Conservation (phyloP, 1,140 invertebrate genomes). For the Protaetia brevitarsis region DNA sequence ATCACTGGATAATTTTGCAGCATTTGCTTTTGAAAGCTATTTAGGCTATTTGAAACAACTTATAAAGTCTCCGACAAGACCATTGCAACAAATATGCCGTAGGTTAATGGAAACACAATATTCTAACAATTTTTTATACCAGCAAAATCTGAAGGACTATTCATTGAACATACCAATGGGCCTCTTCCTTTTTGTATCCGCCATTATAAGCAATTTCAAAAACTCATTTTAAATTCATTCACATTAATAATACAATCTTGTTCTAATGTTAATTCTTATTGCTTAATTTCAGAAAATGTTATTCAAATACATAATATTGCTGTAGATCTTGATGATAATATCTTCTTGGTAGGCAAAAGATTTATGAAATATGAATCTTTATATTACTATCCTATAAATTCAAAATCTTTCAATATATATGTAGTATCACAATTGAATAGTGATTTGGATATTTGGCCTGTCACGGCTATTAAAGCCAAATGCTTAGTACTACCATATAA, state of each 20-base stretch:
- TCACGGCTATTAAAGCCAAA: background rate
- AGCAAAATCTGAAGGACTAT: too few relatives aligned
- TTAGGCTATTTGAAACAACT: background rate
- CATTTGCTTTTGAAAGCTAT: background rate
- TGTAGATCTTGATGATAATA: too few relatives aligned
- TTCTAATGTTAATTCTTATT: too few relatives aligned
- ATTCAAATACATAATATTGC: too few relatives aligned
- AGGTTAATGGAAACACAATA: background rate
- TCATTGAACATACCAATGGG: too few relatives aligned
- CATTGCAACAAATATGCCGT: background rate
- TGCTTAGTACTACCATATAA: background rate
- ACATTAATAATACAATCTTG: too few relatives aligned
- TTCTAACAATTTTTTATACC: too few relatives aligned
- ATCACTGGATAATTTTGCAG: background rate
- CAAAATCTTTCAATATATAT: constrained; percentile 9
- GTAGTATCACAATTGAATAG: background rate
- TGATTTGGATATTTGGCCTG: constrained; percentile 11
- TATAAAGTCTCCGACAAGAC: background rate
- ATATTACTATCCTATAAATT: constrained; percentile 13
- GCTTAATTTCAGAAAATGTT: too few relatives aligned
- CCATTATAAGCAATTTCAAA: too few relatives aligned
- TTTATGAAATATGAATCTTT: background rate
- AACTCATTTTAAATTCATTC: too few relatives aligned
- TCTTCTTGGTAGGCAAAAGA: too few relatives aligned
- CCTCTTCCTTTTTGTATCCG: too few relatives aligned